Percentiles rank a stretch among this genome's conserved stretches.
Conservation (phyloP, 1,140 invertebrate genomes). For the Oscheius sp. region DNA sequence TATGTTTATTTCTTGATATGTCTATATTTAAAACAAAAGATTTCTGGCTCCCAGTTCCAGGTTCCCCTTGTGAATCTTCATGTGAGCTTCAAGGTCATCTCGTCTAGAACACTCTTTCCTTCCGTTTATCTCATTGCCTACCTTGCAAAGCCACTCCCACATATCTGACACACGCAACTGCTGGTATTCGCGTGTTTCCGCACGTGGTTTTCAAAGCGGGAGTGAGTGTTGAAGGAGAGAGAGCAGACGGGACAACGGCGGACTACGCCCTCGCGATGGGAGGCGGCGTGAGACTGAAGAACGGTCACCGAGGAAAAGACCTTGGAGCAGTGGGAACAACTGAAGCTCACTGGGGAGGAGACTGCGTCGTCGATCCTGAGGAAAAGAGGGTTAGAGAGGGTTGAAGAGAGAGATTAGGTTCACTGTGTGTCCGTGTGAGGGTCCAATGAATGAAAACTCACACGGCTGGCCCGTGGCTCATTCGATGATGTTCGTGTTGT, state of each 20-base stretch:
- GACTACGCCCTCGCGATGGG: neutral
- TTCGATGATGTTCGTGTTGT: neutral
- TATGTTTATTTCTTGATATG: no score
- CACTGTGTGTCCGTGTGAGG: neutral
- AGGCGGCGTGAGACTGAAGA: neutral
- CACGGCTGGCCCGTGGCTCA: neutral
- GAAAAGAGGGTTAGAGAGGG: no score
- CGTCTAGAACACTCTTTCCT: neutral
- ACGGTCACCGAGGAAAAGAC: neutral
- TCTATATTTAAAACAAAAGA: no score
- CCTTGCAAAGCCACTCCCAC: neutral
- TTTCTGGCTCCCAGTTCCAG: constrained; percentile 4
- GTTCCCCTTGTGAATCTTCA: neutral
- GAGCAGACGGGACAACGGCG: neutral
- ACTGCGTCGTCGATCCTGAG: no score
- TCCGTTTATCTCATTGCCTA: neutral
- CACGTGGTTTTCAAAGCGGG: neutral
- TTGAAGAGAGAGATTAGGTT: no score
- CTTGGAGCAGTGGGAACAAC: constrained; percentile 5
- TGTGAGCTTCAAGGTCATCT: neutral
- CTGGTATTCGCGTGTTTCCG: constrained; percentile 1
- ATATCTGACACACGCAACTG: constrained; percentile 3
- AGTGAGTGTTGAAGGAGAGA: constrained; percentile 2
- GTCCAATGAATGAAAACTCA: neutral
- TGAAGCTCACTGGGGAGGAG: neutral